phyloP scores from a whole-genome alignment of 2,888 invertebrate species.

The Tinea pellionella region DNA sequence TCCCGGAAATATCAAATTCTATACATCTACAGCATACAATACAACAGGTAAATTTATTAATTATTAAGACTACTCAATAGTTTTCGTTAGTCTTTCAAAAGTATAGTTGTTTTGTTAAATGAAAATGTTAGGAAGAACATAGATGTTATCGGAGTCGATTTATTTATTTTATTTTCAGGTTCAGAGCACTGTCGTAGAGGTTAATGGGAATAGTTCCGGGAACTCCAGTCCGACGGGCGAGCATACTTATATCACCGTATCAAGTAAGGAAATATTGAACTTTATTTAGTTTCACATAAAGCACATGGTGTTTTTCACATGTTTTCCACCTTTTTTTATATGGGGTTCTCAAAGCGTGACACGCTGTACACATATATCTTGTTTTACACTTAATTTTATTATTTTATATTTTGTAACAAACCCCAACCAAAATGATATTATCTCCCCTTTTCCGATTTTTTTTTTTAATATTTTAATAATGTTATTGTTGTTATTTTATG shows the following conservation, averaged over 20 bases:
- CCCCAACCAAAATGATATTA: too few relatives aligned
- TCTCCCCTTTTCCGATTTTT: too few relatives aligned
- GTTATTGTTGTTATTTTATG: too few relatives aligned
- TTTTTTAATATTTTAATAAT: too few relatives aligned
- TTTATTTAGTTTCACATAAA: too few relatives aligned
- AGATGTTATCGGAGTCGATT: neutral
- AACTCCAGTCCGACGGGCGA: conserved; percentile 64
- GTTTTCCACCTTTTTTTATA: neutral
- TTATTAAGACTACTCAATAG: neutral
- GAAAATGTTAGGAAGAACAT: neutral
- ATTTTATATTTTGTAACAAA: too few relatives aligned
- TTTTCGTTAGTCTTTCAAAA: neutral
- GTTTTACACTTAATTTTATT: too few relatives aligned
- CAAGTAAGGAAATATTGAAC: conserved; percentile 63
- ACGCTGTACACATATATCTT: too few relatives aligned
- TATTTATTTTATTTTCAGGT: conserved; percentile 32
- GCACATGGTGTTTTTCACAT: neutral
- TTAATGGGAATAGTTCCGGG: conserved; percentile 68
- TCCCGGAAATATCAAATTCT: conserved; percentile 52
- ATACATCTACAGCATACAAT: conserved; percentile 61
- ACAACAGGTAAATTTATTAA: conserved; percentile 42
- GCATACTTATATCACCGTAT: conserved; percentile 77
- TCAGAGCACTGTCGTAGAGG: conserved; percentile 53
- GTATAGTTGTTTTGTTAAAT: too few relatives aligned
- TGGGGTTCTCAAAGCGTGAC: too few relatives aligned